A percentile compares a stretch with the other conserved stretches of the same genome.
Evolutionary conservation across 2,888 invertebrate species (phyloP).

Genomic region (Acanthosepion esculentum): DNA sequence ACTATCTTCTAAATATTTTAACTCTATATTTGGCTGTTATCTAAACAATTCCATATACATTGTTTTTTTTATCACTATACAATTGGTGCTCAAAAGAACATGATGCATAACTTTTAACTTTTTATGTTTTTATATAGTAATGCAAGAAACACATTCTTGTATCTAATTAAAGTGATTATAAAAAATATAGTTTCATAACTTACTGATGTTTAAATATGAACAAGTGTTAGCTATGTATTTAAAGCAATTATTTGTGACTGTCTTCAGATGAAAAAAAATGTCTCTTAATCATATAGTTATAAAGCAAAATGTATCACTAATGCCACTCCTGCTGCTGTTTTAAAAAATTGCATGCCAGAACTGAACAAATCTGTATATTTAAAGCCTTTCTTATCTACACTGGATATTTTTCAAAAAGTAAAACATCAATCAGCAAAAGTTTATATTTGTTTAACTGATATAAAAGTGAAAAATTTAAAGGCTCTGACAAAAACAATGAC

Average conservation of each 20-base stretch:
- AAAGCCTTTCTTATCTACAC: neutral
- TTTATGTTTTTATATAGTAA: neutral
- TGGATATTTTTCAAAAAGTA: neutral
- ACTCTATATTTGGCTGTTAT: neutral
- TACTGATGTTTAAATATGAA: neutral
- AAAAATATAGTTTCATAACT: slow-evolving; percentile 1
- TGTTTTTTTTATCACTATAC: neutral
- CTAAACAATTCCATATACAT: neutral
- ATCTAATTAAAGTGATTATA: neutral
- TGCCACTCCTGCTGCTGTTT: slow-evolving; percentile 33
- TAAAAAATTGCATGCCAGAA: neutral
- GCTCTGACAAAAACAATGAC: neutral
- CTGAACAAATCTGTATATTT: neutral
- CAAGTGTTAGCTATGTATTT: neutral
- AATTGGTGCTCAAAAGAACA: neutral
- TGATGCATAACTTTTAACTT: neutral
- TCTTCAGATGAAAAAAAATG: neutral
- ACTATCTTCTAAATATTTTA: neutral
- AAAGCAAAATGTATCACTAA: neutral
- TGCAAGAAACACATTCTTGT: neutral
- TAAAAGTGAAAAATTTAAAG: neutral
- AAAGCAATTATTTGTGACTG: neutral
- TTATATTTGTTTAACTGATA: neutral
- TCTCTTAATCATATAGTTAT: neutral
- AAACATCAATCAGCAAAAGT: neutral